Base-by-base conservation (phyloP, 1,140 invertebrate species). In the Bombus turneri region DNA sequence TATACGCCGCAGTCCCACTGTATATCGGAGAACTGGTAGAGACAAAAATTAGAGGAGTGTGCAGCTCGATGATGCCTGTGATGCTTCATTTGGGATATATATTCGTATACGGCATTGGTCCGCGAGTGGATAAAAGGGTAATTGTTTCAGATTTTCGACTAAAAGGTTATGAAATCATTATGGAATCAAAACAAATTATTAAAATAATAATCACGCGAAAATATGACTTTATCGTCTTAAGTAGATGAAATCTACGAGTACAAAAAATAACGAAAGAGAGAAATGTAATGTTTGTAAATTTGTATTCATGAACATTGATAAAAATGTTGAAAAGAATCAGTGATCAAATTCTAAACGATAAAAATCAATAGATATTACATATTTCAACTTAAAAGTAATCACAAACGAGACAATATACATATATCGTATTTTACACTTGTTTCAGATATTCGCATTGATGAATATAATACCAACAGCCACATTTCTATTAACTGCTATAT, bases 1-100 rank as follows among this genome's bases (percentile, higher is more conserved):
- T 96, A 10, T 96, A 96, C 81, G 96, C 96, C 8, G 93, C 95
- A 4, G 95, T 96, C 0, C 96, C 96, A 0, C 96, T 96, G 93
- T 97, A 97, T 86, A 90, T 97, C 43, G 95, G 96, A 81, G 96
- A 97, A 95, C 95, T 97, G 73, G 94, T 96, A 85, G 95, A 96
- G 62, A 92, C 96, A 90, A 94, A 95, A 76, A 95, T 97, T n/a
- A 93, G 97, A 47, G 97, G 97, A 1, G 95, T 96, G 8, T 95
- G 97, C 91, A 96, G 96, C 0, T 95, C 96, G 4, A 95, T 96
- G 28, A 96, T 96, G 53, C 96, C 96, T 73, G 94, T 97, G 0
- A 94, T 94, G 28, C 91, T 96, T 13, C 95, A 94, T 22, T 62
- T 95, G 22, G 96, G 83, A 96, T 13, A 95, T 95, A 85, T 96